Percentiles rank a stretch among this genome's conserved stretches.
These are phyloP conservation scores for Listrodromus nycthemerus DNA, from an alignment of 2,888 invertebrate genomes.

Conservation along the genomic window DNA sequence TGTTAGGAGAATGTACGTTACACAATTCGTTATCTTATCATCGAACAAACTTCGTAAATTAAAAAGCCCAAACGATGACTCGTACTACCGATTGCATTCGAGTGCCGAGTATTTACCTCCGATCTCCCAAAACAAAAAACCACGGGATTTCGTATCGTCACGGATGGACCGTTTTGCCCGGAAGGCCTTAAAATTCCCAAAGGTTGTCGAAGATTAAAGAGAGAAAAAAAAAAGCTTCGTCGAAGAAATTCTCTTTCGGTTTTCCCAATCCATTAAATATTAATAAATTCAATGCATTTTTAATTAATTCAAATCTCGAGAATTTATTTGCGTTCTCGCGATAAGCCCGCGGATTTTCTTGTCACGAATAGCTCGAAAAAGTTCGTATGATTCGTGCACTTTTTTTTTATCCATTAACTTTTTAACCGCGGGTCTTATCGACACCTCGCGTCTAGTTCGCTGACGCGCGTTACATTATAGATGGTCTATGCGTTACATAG, in stretches of 20 bases:
- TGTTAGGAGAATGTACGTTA: neutral
- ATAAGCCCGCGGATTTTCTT: neutral
- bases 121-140: neutral
- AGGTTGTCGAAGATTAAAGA: too few species aligned
- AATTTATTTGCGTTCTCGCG: neutral
- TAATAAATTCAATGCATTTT: too few species aligned
- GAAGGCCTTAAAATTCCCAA: too few species aligned
- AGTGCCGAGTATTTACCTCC: neutral
- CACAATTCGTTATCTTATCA: conserved; percentile 21
- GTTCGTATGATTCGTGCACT: neutral
- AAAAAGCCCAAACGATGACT: conserved; percentile 24
- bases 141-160: neutral
- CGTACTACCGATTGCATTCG: neutral
- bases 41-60: conserved; percentile 16
- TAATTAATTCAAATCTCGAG: neutral
- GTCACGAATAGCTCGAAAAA: neutral
- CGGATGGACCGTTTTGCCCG: neutral
- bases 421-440: conserved; percentile 30
- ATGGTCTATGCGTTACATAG: conserved; percentile 25
- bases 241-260: too few species aligned
- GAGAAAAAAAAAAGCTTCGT: neutral
- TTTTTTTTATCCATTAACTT: neutral
- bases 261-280: neutral
- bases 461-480: conserved; percentile 13
- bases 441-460: neutral